A percentile compares a stretch with the other conserved stretches of the same genome.
phyloP scores from a whole-genome alignment of 2,888 invertebrate genomes.

The Archaeoteleia sp. region DNA sequence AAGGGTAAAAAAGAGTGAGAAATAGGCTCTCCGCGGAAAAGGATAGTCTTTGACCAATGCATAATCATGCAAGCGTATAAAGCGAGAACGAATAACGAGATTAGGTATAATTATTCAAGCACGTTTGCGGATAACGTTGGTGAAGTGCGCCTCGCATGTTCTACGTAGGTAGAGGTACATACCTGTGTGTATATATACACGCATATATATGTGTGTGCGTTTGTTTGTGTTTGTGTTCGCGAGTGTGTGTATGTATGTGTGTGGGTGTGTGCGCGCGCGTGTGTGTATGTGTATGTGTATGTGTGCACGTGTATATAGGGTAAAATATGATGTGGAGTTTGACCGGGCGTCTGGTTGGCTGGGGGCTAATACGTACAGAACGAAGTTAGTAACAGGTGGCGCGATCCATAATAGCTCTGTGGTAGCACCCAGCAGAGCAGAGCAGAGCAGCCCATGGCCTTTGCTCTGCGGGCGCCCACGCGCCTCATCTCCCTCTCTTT shows the following conservation, averaged over 20 bases:
- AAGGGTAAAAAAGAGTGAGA: too few relatives aligned
- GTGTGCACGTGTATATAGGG: slow-evolving; percentile 43
- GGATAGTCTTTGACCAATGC: slow-evolving; percentile 21
- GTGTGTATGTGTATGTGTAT: too few relatives aligned
- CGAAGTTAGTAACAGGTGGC: slow-evolving; percentile 73
- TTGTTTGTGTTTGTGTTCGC: too few relatives aligned
- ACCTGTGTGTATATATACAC: too few relatives aligned
- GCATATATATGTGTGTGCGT: too few relatives aligned
- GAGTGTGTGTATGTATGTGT: too few relatives aligned
- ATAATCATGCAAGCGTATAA: slow-evolving; percentile 22
- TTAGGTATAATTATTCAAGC: slow-evolving; percentile 70
- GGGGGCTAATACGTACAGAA: slow-evolving; percentile 69
- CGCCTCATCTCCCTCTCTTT: slow-evolving; percentile 18
- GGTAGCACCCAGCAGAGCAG: slow-evolving; percentile 4
- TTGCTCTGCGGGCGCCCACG: slow-evolving; percentile 38
- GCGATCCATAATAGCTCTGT: slow-evolving; percentile 68
- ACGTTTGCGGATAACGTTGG: slow-evolving; percentile 56
- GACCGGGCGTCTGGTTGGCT: slow-evolving; percentile 61
- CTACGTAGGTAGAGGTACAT: too few relatives aligned
- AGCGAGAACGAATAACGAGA: slow-evolving; percentile 63
- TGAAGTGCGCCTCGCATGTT: slow-evolving; percentile 15
- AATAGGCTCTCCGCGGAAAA: too few relatives aligned
- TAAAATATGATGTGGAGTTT: slow-evolving; percentile 71
- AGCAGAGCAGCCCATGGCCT: slow-evolving; percentile 12
- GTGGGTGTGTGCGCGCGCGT: too few relatives aligned